phyloP scores from a whole-genome alignment of 2,797 vertebrate species.

The Bradypodion pumilum region DNA sequence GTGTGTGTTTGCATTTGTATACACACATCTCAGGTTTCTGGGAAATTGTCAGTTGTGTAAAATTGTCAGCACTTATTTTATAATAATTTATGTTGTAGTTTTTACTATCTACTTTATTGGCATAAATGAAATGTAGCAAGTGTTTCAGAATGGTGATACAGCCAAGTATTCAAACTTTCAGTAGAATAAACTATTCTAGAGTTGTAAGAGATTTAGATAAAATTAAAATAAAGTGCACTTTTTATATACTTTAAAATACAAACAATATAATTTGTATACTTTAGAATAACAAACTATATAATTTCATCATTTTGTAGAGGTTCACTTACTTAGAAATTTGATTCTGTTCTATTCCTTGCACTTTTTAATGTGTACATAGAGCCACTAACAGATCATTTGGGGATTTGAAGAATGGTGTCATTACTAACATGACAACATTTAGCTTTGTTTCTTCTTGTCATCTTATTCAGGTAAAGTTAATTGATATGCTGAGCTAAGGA shows the following conservation, averaged over 20 bases:
- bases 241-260: too few species aligned
- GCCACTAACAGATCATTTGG: background rate
- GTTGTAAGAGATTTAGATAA: background rate
- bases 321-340: background rate
- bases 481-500: background rate
- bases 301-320: background rate
- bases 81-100: background rate
- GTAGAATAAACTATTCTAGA: background rate
- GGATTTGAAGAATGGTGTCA: background rate
- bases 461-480: background rate
- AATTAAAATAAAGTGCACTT: background rate
- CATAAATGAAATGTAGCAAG: too few species aligned
- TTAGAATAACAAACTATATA: too few species aligned
- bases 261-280: too few species aligned
- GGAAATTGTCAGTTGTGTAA: background rate
- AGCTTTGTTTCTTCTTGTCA: background rate
- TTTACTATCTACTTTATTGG: too few species aligned
- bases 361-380: background rate
- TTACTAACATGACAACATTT: background rate
- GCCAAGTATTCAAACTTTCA: background rate
- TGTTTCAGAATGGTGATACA: background rate
- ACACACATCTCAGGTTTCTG: background rate
- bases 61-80: too few species aligned
- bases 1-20: constrained; percentile 63
- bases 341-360: background rate